These are phyloP conservation scores for Pelecanus crispus DNA, from an alignment of 2,113 vertebrate species.

Conservation along the genomic window DNA sequence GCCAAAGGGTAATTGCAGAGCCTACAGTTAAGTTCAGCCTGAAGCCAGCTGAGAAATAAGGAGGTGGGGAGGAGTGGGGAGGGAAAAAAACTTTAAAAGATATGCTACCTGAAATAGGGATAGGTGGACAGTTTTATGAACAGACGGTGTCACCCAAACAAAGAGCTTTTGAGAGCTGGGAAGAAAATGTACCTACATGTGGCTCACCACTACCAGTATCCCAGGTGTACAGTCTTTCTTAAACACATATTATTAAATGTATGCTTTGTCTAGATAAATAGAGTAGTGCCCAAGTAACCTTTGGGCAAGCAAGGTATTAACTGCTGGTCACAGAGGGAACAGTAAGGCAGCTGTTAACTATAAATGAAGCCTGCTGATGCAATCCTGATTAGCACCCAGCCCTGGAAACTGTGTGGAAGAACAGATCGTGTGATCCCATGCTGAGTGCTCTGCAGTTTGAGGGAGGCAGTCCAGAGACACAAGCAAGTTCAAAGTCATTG, in stretches of 20 bases:
- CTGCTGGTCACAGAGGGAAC: background rate
- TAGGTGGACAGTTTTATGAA: background rate
- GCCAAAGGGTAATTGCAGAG: background rate
- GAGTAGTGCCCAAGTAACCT: background rate
- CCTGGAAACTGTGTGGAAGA: background rate
- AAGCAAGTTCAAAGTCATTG: background rate
- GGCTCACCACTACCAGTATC: background rate
- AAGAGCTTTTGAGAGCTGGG: background rate
- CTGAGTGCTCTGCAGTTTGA: background rate
- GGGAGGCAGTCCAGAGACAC: background rate
- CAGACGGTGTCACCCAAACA: background rate
- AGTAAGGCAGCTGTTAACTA: background rate
- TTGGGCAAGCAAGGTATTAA: background rate
- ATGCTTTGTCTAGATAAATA: background rate
- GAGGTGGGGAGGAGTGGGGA: background rate
- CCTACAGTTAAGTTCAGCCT: background rate
- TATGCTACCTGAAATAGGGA: background rate
- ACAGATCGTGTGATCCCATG: background rate
- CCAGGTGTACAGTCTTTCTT: background rate
- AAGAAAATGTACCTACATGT: background rate
- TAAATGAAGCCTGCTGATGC: background rate
- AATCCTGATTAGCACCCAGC: background rate
- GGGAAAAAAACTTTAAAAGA: background rate
- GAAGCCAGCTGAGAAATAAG: background rate
- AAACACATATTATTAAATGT: background rate